Evolutionary conservation across 2,797 vertebrate species (phyloP).

Genomic region (Podargus strigoides): DNA sequence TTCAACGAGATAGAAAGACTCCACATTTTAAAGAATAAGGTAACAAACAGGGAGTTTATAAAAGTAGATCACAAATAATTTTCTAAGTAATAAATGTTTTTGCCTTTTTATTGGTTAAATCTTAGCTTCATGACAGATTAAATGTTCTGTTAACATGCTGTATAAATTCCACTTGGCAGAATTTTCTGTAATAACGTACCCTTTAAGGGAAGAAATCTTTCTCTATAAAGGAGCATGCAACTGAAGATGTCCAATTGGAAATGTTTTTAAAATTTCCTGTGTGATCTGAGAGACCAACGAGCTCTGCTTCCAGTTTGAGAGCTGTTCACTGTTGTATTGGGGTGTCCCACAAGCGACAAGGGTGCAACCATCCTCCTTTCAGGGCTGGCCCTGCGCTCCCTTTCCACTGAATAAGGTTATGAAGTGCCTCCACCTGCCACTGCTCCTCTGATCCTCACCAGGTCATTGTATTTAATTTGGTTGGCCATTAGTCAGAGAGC

Average conservation of each 20-base stretch:
- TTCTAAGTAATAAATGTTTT: neutral
- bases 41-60: neutral
- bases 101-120: neutral
- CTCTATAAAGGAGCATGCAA: neutral
- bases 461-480: neutral
- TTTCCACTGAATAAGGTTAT: neutral
- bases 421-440: neutral
- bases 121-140: neutral
- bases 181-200: accelerated
- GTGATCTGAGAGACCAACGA: neutral
- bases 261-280: neutral
- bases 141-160: neutral
- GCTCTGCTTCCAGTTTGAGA: neutral
- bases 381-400: neutral
- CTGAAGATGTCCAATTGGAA: neutral
- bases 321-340: neutral
- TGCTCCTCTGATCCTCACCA: neutral
- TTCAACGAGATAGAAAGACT: neutral
- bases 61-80: neutral
- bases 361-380: neutral
- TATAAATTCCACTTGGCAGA: neutral
- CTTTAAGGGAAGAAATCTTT: neutral
- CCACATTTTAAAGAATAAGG: neutral
- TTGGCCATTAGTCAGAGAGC: neutral
- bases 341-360: neutral